phyloP scores from a whole-genome alignment of 1,140 invertebrate species.

The Philaenus spumarius region DNA sequence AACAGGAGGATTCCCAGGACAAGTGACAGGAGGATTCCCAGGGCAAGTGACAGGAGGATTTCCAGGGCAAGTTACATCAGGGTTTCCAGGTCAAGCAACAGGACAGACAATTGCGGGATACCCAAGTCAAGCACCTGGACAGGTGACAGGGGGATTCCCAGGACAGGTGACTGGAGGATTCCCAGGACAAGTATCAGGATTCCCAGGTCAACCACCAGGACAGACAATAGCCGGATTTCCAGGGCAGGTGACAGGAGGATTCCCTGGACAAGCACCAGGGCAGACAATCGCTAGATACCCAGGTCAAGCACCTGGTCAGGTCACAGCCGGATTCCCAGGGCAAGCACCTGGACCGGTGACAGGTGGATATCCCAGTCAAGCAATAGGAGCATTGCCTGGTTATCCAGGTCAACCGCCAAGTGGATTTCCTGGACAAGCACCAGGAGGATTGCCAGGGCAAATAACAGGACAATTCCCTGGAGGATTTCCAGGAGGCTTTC shows the following conservation, averaged over 20 bases:
- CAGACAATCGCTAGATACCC: constrained; percentile 12
- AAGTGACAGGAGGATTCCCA: constrained; percentile 16
- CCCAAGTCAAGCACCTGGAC: constrained; percentile 19
- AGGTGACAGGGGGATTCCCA: not conserved
- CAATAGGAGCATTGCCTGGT: constrained; percentile 14
- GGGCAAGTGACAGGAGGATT: constrained; percentile 6
- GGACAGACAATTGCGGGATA: no score
- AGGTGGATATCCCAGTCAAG: constrained; percentile 18
- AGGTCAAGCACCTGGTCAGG: not conserved
- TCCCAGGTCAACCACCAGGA: constrained; percentile 18
- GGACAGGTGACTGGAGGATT: not conserved
- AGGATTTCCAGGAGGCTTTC: constrained; percentile 14
- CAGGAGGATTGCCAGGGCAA: constrained; percentile 8
- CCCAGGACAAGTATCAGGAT: constrained; percentile 5
- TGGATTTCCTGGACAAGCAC: constrained; percentile 10
- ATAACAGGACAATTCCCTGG: constrained; percentile 17
- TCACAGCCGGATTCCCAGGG: constrained; percentile 5
- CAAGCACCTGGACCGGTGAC: constrained; percentile 13
- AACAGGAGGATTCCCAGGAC: constrained; percentile 14
- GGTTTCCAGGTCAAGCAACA: constrained; percentile 9
- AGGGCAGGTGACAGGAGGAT: constrained; percentile 13
- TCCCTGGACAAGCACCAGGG: constrained; percentile 10
- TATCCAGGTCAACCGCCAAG: constrained; percentile 19
- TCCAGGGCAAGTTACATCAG: constrained; percentile 8
- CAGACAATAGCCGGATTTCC: constrained; percentile 17